Conservation (phyloP, 2,888 invertebrate genomes). For the Pelosia muscerda region DNA sequence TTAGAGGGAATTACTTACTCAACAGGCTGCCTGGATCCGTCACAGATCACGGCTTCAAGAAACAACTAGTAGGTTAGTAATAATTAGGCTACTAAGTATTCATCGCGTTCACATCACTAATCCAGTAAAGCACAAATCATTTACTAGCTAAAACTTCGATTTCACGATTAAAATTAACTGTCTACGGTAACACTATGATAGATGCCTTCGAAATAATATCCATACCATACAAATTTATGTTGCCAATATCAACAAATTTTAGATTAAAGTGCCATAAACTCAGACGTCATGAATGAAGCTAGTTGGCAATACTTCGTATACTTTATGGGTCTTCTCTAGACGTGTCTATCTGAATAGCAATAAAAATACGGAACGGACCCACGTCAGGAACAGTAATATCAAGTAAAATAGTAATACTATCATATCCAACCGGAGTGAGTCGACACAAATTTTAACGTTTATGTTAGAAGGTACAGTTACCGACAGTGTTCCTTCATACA, state of each 20-base stretch:
- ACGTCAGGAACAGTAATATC: conserved; percentile 54
- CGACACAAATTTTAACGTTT: conserved; percentile 53
- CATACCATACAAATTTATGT: conserved; percentile 39
- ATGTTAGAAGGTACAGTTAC: conserved; percentile 40
- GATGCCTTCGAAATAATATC: conserved; percentile 16
- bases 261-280: conserved; percentile 53
- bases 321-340: conserved; percentile 55
- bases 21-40: not conserved
- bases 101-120: not conserved
- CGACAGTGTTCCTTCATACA: conserved; percentile 22
- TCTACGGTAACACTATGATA: conserved; percentile 6
- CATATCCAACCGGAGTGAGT: conserved; percentile 41
- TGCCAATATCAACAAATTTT: conserved; percentile 51
- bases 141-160: not conserved
- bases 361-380: conserved; percentile 59
- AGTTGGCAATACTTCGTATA: conserved; percentile 55
- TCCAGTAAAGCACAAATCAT: not conserved
- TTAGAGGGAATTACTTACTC: not conserved
- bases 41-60: not conserved
- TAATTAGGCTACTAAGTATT: not conserved
- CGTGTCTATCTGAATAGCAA: conserved; percentile 61
- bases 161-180: not conserved
- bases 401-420: conserved; percentile 57
- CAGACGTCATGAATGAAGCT: conserved; percentile 51
- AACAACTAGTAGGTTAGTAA: too few relatives aligned